Percentiles rank a stretch among this genome's conserved stretches.
phyloP scores from a whole-genome alignment of 1,140 invertebrate species.

The Ceratina japonica region DNA sequence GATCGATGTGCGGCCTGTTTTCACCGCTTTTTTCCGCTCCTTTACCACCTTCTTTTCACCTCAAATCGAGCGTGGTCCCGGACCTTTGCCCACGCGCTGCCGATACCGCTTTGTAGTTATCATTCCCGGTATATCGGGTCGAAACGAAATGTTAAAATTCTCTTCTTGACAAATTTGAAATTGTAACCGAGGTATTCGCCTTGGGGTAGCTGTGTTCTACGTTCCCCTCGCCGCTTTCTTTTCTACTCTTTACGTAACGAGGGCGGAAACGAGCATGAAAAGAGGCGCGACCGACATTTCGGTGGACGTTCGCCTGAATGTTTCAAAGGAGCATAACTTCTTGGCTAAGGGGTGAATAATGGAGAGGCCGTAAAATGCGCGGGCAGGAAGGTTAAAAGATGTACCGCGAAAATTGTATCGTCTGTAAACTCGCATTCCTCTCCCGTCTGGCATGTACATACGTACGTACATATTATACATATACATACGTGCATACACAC shows the following conservation, averaged over 20 bases:
- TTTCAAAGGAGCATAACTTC: conserved; percentile 35
- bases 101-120: background rate
- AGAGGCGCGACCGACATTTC: conserved; percentile 37
- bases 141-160: background rate
- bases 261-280: conserved; percentile 16
- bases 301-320: conserved; percentile 36
- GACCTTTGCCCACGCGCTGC: background rate
- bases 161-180: background rate
- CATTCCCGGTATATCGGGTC: background rate
- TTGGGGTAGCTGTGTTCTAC: background rate
- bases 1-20: conserved; percentile 65
- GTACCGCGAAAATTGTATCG: conserved; percentile 26
- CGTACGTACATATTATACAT: no score
- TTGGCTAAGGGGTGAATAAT: conserved; percentile 36
- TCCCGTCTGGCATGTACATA: background rate
- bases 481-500: background rate
- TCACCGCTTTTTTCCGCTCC: conserved; percentile 52
- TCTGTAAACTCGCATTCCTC: background rate
- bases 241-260: conserved; percentile 20
- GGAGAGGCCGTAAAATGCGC: conserved; percentile 29
- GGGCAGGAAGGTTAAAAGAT: conserved; percentile 35
- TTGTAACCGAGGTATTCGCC: no score
- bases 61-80: conserved; percentile 14
- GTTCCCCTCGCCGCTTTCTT: background rate
- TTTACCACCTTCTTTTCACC: conserved; percentile 33